Evolutionary conservation across 2,888 invertebrate genomes (phyloP).

Genomic region (Lutraria lutraria): DNA sequence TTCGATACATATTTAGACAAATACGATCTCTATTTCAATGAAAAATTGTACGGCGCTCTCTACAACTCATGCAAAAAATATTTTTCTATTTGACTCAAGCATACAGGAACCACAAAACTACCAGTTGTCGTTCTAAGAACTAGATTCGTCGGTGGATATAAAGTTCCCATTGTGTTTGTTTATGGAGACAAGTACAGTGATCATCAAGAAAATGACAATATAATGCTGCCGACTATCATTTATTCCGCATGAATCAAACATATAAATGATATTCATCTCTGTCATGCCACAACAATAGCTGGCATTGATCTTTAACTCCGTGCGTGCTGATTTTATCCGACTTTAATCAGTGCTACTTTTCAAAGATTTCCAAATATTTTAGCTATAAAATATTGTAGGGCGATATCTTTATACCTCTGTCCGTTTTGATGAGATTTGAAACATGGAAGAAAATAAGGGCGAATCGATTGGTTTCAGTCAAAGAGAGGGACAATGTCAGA

Average conservation of each 20-base stretch:
- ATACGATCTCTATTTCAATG: too few relatives aligned
- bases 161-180: neutral
- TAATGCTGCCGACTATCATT: conserved; percentile 45
- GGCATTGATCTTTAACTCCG: conserved; percentile 48
- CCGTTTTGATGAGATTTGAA: conserved; percentile 10
- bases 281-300: conserved; percentile 60
- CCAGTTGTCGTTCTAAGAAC: neutral
- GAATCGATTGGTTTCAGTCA: conserved; percentile 8
- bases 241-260: conserved; percentile 59
- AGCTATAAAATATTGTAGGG: neutral
- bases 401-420: neutral
- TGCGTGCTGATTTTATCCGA: conserved; percentile 50
- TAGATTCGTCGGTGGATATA: neutral
- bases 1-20: too few relatives aligned
- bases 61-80: too few relatives aligned
- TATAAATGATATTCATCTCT: conserved; percentile 56
- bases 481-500: neutral
- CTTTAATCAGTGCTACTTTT: conserved; percentile 60
- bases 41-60: too few relatives aligned
- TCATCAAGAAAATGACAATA: conserved; percentile 20
- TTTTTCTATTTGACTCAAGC: neutral
- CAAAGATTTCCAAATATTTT: conserved; percentile 23
- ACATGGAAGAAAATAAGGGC: conserved; percentile 4
- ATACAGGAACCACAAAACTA: neutral
- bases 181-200: neutral